Percentiles rank a stretch among this genome's conserved stretches.
These are phyloP conservation scores for Hydrocynus forskahlii DNA, from an alignment of 2,797 vertebrate species.

Conservation along the genomic window DNA sequence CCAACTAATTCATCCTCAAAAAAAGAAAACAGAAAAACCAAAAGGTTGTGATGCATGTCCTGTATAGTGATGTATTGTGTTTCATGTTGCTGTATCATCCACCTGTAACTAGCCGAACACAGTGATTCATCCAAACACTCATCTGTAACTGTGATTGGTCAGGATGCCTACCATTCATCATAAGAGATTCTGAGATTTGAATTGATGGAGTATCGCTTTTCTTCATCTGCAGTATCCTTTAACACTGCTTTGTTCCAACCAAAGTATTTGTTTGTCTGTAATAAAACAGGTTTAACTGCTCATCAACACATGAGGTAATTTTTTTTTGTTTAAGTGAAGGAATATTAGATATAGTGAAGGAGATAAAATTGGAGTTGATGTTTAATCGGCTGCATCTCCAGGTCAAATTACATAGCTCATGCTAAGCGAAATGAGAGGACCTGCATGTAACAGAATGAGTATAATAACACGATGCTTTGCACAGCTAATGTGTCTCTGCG, in stretches of 20 bases:
- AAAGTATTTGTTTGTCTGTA: not conserved
- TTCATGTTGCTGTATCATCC: too few relatives aligned
- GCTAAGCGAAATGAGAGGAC: not conserved
- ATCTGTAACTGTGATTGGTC: too few relatives aligned
- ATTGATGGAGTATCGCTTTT: conserved; percentile 4
- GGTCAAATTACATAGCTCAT: not conserved
- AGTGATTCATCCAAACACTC: too few relatives aligned
- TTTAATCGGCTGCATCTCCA: not conserved
- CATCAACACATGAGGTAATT: not conserved
- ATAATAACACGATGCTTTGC: not conserved
- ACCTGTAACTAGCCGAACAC: too few relatives aligned
- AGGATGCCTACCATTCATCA: too few relatives aligned
- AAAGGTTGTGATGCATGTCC: too few relatives aligned
- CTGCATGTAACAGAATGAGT: conserved; percentile 50
- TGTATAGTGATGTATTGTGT: too few relatives aligned
- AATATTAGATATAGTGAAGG: not conserved
- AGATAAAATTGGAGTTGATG: not conserved
- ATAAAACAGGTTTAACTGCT: not conserved
- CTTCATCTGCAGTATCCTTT: too few relatives aligned
- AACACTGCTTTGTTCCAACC: not conserved
- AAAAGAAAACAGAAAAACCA: too few relatives aligned
- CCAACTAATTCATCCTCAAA: too few relatives aligned
- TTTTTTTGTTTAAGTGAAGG: not conserved
- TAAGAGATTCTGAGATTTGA: too few relatives aligned
- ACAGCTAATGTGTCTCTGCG: conserved; percentile 7